Conservation (phyloP, 2,113 vertebrate genomes). For the Rana temporaria region DNA sequence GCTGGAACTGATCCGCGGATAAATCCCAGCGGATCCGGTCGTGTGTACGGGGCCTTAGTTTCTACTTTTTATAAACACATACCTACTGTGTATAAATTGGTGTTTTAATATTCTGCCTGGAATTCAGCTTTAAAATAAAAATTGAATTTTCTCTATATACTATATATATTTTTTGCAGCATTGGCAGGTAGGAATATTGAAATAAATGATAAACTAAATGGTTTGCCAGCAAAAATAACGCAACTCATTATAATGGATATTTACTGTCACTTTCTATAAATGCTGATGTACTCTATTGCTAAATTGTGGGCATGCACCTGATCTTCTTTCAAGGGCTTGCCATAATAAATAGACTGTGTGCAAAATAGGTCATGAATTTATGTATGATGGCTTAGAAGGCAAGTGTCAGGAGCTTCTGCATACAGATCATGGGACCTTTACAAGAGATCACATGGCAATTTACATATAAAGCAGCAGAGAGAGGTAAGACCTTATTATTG, state of each 20-base stretch:
- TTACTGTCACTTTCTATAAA: background rate
- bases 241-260: background rate
- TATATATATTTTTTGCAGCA: too few relatives aligned
- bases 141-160: too few relatives aligned
- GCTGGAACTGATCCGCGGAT: too few relatives aligned
- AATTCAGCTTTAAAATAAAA: too few relatives aligned
- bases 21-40: too few relatives aligned
- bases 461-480: conserved; percentile 14
- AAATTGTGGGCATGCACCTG: background rate
- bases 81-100: too few relatives aligned
- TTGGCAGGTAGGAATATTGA: too few relatives aligned
- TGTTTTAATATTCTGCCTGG: too few relatives aligned
- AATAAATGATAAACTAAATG: too few relatives aligned
- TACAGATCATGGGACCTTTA: background rate
- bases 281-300: background rate
- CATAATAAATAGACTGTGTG: background rate
- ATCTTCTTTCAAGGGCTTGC: background rate
- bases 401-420: background rate
- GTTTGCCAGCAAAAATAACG: too few relatives aligned
- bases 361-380: background rate
- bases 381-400: background rate
- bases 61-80: too few relatives aligned
- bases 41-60: too few relatives aligned
- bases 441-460: background rate
- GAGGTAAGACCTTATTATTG: background rate